Evolutionary conservation across 2,113 vertebrate species (phyloP), one percentile per base, ranked within the genome.

Genomic region (Motacilla tschutschensis): DNA sequence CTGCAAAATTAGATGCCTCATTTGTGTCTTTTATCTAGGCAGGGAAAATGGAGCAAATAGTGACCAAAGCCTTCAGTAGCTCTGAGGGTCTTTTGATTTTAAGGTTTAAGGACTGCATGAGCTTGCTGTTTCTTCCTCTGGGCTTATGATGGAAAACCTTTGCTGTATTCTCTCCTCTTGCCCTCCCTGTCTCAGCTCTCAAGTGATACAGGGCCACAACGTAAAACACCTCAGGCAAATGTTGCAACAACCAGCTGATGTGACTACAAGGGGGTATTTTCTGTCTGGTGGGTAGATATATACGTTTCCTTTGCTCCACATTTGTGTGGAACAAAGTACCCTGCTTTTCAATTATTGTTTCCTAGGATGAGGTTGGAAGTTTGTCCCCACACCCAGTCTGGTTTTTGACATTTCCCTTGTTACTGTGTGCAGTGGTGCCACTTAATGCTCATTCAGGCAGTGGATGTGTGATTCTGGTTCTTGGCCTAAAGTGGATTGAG

Each of bases 401-500:
- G 0, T 16, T 84, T 87, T 90, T 90, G 79, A 55, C 69, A 36
- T 74, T 38, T 88, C 29, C 43, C 43, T 33, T 51, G 22, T 79
- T 67, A 16, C 33, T 79, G 41, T 76, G 79, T 88, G 79, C 60
- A 62, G 53, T 46, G 73, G 54, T 87, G 90, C 72, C 38, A 8
- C 58, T 93, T 93, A 90, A 93, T 90, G 82, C 79, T 95, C 69
- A 71, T 64, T 83, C 67, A 90, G 53, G 87, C 86, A 91, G 84
- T 65, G 72, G 82, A 91, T 93, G 91, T 93, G 72, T 1, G 6
- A 74, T 89, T 82, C 70, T 90, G 58, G 58, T 85, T 89, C 76
- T 94, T 88, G 87, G 76, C 65, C 84, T 93, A 67, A 93, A 71
- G 35, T 93, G 50, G 76, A 67, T 87, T 87, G 72, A 90, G 66